Evolutionary conservation across 2,888 invertebrate species (phyloP), one percentile per base, ranked within the genome.

Genomic region (Epinotia nisella): DNA sequence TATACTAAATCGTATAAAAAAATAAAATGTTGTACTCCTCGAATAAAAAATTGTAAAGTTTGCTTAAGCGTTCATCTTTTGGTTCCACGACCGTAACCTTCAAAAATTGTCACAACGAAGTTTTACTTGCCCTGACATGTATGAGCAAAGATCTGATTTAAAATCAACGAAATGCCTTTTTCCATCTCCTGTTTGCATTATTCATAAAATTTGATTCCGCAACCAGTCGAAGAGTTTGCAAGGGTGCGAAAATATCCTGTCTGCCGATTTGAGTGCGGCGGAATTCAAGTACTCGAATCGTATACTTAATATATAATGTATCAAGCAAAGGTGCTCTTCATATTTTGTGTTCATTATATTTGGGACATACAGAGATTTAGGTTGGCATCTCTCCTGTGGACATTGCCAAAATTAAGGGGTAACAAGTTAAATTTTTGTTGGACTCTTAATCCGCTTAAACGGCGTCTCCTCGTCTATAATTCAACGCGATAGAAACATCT

Each of bases 121-220:
- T 67, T 72, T 0, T 61, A 70, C 64, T 62, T 45, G 56, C 56
- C 55, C 15, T 51, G 69, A 69, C 68, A 69, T 68, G 53, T 59
- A 39, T 69, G 19, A 51, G 62, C 73, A 69, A 73, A 69, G 51
- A 69, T 53, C 58, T 64, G 39, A 79, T 83, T 83, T 78, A 81
- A 85, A 81, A 80, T 80, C 76, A 75, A 75, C 77, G 77, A 78
- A 80, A 79, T 80, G 75, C 76, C 75, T 75, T 79, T 82, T 82
- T 80, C 80, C 75, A 78, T 76, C 76, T 77, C 64, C 53, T 65
- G 65, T 75, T 72, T 87, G 78, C 83, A 85, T 89, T 86, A 88
- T 88, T 87, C 86, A 87, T 87, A 82, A 76, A 81, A 82, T 84
- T 83, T 82, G 81, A 80, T 83, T 84, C 83, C 79, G 79, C 83